A percentile compares a stretch with the other conserved stretches of the same genome.
Evolutionary conservation across 35 echinoderm and acorn worm genomes (phyloP).

Genomic region (Diadema setosum): DNA sequence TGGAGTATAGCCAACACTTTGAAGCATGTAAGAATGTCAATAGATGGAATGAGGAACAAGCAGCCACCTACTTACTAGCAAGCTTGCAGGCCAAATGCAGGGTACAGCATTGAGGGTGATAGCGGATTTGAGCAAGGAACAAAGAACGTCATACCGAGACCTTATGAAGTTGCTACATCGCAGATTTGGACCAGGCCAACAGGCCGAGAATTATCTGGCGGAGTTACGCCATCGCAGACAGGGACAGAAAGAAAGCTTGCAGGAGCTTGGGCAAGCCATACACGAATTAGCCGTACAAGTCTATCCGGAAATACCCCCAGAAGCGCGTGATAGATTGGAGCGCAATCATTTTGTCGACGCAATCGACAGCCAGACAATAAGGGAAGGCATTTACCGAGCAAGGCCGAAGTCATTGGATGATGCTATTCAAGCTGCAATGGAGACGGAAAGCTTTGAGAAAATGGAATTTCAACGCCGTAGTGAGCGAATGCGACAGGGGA

Average conservation of each 20-base stretch:
- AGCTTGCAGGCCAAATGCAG: background rate
- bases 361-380: too few relatives aligned
- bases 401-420: background rate
- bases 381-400: background rate
- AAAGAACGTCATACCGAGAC: background rate
- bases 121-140: background rate
- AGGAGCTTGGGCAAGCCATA: background rate
- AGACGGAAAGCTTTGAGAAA: too few relatives aligned
- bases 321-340: background rate
- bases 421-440: background rate
- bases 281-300: background rate
- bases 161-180: background rate
- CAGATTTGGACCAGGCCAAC: background rate
- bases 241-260: background rate
- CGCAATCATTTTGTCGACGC: background rate
- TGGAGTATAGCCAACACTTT: conserved; percentile 31
- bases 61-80: background rate
- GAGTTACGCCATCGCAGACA: too few relatives aligned
- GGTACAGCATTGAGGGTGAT: background rate
- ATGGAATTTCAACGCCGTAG: background rate
- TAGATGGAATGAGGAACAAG: background rate
- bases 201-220: conserved; percentile 30
- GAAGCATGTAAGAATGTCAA: background rate
- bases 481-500: background rate
- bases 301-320: background rate